phyloP scores from a whole-genome alignment of 2,888 invertebrate genomes.

The Exephanes ischioxanthus region DNA sequence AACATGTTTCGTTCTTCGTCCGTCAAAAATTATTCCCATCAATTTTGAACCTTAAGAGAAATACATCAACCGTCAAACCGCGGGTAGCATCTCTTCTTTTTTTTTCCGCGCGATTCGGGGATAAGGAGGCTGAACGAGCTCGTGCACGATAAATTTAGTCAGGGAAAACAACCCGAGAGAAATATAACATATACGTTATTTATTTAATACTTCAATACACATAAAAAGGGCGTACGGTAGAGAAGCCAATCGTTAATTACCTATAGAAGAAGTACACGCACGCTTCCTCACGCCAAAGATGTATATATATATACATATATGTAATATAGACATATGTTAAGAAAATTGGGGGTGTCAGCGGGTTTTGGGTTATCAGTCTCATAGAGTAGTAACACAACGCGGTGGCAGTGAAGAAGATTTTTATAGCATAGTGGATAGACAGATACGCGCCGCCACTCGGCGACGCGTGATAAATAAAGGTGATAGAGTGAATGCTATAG shows the following conservation, averaged over 20 bases:
- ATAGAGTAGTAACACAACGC: constrained; percentile 65
- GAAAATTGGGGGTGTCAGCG: constrained; percentile 40
- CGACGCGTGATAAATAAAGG: constrained; percentile 59
- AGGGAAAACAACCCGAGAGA: not conserved
- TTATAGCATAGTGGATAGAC: constrained; percentile 31
- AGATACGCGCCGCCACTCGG: constrained; percentile 19
- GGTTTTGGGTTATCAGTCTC: constrained; percentile 64
- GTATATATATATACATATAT: not conserved
- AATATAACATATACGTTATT: not conserved
- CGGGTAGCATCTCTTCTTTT: not conserved
- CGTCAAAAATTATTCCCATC: not conserved
- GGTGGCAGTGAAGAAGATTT: constrained; percentile 65
- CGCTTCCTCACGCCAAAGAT: not conserved
- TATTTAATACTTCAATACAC: constrained; percentile 30
- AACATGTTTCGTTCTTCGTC: not conserved
- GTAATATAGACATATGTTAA: constrained; percentile 24
- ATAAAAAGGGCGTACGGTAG: constrained; percentile 15
- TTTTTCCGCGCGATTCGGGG: constrained; percentile 10
- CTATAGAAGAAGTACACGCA: constrained; percentile 13
- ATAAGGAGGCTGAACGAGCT: constrained; percentile 28
- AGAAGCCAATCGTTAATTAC: constrained; percentile 6
- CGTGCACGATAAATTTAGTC: constrained; percentile 37
- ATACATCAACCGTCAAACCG: not conserved
- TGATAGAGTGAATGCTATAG: constrained; percentile 26
- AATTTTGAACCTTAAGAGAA: not conserved